A percentile compares a stretch with the other conserved stretches of the same genome.
Evolutionary conservation across 2,888 invertebrate genomes (phyloP).

Genomic region (Congeria kusceri): DNA sequence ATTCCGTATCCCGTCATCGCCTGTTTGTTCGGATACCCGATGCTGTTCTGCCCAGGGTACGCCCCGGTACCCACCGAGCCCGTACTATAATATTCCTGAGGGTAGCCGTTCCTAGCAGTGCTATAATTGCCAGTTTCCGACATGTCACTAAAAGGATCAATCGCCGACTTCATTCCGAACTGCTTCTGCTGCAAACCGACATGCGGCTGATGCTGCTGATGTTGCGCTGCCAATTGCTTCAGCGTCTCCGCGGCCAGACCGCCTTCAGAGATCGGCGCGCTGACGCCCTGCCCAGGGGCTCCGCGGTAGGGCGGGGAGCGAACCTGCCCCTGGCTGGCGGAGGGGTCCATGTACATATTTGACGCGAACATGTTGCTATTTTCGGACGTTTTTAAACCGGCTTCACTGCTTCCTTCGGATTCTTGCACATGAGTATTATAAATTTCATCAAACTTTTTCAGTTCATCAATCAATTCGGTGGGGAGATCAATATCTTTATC

Average conservation of each 20-base stretch:
- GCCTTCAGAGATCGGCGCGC: constrained; percentile 74
- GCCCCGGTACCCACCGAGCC: constrained; percentile 28
- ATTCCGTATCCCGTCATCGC: constrained; percentile 46
- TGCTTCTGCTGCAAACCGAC: constrained; percentile 39
- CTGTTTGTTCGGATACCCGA: constrained; percentile 57
- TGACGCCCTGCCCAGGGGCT: constrained; percentile 38
- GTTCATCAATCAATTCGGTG: constrained; percentile 72
- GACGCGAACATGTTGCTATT: constrained; percentile 64
- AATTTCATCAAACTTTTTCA: constrained; percentile 78
- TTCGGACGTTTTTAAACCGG: constrained; percentile 47
- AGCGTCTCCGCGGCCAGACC: constrained; percentile 97
- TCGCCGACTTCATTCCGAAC: constrained; percentile 75
- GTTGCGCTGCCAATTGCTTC: constrained; percentile 98
- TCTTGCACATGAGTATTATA: constrained; percentile 70
- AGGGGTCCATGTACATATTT: constrained; percentile 63
- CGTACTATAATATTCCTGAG: constrained; percentile 42
- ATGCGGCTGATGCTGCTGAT: constrained; percentile 88
- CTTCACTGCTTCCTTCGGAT: constrained; percentile 71
- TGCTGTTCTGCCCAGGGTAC: constrained; percentile 37
- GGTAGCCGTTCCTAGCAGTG: constrained; percentile 53
- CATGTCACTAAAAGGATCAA: constrained; percentile 65
- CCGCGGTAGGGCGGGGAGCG: constrained; percentile 64
- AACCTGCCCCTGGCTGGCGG: constrained; percentile 65
- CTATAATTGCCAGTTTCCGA: constrained; percentile 54
- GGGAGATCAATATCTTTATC: constrained; percentile 86